Evolutionary conservation across 2,113 vertebrate genomes (phyloP).

Genomic region (Petaurus breviceps): DNA sequence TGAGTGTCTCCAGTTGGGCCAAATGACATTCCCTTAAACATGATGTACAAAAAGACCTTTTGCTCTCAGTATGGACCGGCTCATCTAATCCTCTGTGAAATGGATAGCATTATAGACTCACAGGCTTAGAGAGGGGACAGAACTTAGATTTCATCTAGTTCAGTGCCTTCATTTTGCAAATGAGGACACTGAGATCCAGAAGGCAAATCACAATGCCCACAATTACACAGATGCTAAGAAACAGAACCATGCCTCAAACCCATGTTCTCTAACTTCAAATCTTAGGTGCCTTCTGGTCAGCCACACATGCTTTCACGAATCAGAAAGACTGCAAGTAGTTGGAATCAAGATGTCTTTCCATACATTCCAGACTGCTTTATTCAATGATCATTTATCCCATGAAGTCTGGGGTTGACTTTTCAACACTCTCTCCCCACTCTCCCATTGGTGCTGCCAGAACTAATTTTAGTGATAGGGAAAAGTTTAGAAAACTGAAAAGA

Average conservation of each 20-base stretch:
- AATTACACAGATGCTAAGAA: background rate
- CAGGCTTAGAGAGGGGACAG: background rate
- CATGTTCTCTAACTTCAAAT: background rate
- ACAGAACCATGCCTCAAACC: background rate
- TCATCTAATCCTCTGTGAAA: background rate
- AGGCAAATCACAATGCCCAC: background rate
- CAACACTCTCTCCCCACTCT: background rate
- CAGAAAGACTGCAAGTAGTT: background rate
- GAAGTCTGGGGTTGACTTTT: background rate
- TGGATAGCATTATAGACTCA: background rate
- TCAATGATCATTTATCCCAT: background rate
- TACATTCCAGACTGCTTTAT: background rate
- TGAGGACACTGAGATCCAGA: background rate
- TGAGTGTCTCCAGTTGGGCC: background rate
- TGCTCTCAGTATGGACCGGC: background rate
- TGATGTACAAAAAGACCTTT: background rate
- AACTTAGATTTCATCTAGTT: background rate
- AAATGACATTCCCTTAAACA: background rate
- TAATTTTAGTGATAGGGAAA: constrained; percentile 10
- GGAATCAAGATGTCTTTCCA: constrained; percentile 9
- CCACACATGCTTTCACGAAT: constrained; percentile 1
- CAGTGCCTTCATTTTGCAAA: background rate
- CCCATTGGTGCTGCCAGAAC: background rate
- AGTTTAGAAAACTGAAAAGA: background rate
- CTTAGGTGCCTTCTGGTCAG: background rate